Evolutionary conservation across 2,113 vertebrate genomes (phyloP).

Genomic region (Boulengeromyrus knoepffleri): DNA sequence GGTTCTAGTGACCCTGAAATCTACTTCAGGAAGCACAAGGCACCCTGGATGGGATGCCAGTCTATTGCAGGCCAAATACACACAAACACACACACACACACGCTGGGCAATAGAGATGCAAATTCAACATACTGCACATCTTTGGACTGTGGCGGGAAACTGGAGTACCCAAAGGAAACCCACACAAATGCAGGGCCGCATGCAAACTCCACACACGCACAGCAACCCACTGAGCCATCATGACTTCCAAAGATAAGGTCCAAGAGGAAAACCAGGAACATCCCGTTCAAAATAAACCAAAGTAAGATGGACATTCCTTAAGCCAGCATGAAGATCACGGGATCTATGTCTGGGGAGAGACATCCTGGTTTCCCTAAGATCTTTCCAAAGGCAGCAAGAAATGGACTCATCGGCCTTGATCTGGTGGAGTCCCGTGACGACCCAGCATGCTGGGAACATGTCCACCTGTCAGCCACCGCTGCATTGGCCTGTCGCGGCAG

Average conservation of each 20-base stretch:
- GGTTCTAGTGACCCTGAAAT: neutral
- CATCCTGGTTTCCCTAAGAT: neutral
- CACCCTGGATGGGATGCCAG: neutral
- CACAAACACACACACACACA: neutral
- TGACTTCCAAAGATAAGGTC: neutral
- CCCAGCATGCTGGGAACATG: neutral
- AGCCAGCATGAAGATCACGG: neutral
- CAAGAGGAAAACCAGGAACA: neutral
- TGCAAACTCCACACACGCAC: neutral
- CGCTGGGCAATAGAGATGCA: neutral
- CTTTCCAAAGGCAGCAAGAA: neutral
- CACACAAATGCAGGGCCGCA: neutral
- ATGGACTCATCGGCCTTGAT: neutral
- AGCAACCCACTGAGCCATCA: neutral
- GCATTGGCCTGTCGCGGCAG: neutral
- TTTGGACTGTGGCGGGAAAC: neutral
- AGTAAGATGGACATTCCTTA: neutral
- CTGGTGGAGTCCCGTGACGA: neutral
- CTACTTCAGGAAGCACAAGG: neutral
- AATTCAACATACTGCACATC: neutral
- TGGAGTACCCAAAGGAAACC: neutral
- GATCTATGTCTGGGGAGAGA: neutral
- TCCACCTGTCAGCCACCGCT: neutral
- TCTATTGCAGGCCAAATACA: neutral
- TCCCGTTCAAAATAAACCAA: neutral